Conservation (phyloP, 2,888 invertebrate genomes). For the Pediacus dermestoides region DNA sequence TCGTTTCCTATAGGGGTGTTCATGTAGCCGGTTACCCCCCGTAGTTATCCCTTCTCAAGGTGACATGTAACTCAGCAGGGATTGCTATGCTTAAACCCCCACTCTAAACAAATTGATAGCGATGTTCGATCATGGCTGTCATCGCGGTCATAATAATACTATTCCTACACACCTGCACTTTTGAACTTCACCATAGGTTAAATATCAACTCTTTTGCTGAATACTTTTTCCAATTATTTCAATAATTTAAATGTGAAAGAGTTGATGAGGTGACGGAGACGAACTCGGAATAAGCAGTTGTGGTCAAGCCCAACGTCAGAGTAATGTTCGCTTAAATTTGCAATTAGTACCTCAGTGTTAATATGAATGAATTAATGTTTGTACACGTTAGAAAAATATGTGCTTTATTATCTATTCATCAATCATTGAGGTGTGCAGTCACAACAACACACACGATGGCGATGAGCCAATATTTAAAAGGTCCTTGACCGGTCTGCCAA, state of each 20-base stretch:
- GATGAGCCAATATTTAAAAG: conserved; percentile 1
- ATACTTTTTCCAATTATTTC: too few species aligned
- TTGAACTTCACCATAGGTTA: too few species aligned
- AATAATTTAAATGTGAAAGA: too few species aligned
- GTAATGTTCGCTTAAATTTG: too few species aligned
- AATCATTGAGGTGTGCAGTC: conserved; percentile 2
- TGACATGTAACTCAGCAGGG: conserved; percentile 34
- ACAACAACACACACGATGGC: background rate
- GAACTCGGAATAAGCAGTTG: too few species aligned
- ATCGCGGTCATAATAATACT: conserved; percentile 24
- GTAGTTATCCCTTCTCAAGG: conserved; percentile 33
- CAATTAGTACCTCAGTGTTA: too few species aligned
- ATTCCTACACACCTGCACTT: conserved; percentile 4
- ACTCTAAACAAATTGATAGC: conserved; percentile 23
- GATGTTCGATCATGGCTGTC: conserved; percentile 28
- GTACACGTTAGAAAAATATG: conserved; percentile 2
- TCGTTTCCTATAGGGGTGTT: conserved; percentile 26
- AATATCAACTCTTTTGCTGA: too few species aligned
- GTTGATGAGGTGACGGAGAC: too few species aligned
- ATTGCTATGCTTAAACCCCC: conserved; percentile 17
- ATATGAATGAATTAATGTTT: too few species aligned
- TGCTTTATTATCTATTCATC: conserved; percentile 1
- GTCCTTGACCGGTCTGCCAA: conserved; percentile 1
- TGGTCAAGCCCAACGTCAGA: too few species aligned
- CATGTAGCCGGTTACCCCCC: conserved; percentile 25